Conservation (phyloP, 2,797 vertebrate genomes). For the Hypotaenidia okinawae region DNA sequence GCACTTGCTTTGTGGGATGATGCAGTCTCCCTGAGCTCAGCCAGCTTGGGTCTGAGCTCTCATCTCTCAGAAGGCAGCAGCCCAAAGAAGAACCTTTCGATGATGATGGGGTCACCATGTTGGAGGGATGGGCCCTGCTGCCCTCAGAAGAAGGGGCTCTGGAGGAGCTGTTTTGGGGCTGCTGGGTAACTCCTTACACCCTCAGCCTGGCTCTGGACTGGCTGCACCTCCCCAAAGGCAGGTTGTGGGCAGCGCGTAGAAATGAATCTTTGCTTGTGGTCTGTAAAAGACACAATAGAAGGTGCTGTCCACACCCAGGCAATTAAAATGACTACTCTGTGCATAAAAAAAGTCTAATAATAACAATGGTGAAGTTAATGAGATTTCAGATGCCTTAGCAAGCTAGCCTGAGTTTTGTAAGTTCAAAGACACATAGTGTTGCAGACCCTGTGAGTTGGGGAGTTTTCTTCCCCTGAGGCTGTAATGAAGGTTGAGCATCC, state of each 20-base stretch:
- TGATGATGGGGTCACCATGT: rapidly evolving
- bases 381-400: constrained; percentile 36
- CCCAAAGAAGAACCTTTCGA: not conserved
- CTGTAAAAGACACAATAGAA: constrained; percentile 16
- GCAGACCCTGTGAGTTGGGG: not conserved
- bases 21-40: not conserved
- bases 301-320: not conserved
- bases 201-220: rapidly evolving
- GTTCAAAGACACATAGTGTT: not conserved
- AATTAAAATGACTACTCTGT: constrained; percentile 51
- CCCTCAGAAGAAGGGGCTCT: not conserved
- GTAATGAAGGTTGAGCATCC: not conserved
- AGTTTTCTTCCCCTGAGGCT: not conserved
- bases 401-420: not conserved
- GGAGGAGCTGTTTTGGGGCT: not conserved
- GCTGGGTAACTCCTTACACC: not conserved
- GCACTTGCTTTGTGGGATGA: not conserved
- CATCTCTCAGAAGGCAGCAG: not conserved
- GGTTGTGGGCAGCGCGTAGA: not conserved
- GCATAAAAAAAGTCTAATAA: constrained; percentile 47
- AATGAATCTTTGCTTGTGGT: not conserved
- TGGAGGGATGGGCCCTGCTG: not conserved
- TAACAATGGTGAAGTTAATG: constrained; percentile 46
- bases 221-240: not conserved
- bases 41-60: not conserved